Base-by-base conservation (phyloP, 1,140 invertebrate genomes). In the Procambarus virginalis region DNA sequence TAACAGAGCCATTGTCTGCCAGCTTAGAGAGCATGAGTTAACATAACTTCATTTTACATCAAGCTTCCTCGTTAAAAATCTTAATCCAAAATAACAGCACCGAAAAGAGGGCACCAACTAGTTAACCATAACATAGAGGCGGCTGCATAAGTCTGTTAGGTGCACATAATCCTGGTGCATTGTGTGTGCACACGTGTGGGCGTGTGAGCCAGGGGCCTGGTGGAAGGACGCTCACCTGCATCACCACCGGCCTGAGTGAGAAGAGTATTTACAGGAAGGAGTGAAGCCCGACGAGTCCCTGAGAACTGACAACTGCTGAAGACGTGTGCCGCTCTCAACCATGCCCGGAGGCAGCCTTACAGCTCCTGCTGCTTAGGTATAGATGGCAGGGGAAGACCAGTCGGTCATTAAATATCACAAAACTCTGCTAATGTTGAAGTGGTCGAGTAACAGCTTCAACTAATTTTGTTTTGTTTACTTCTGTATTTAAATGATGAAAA, bases 241-340 rank as follows among this genome's bases (percentile, higher is more conserved):
- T 84, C 88, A 89, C 88, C 88, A 76, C 82, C 88, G 75, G 88
- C 88, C 88, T 89, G 88, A 89, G 88, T 89, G 88, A 84, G 88
- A 89, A 34, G 60, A 89, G 80, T 89, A 89, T 84, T 58, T 89
- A 89, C 88, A 89, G 88, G 88, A 89, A 81, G 88, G 88, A 89
- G 70, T 89, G 88, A 89, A 89, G 88, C 88, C 88, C 88, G 88
- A 84, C 82, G 88, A 84, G 88, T 89, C 88, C 88, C 88, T 89
- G 88, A 89, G 88, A 89, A 89, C 88, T 89, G 88, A 89, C 87
- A 89, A 89, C 88, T 89, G 81, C 81, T 83, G 58, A 81, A 84
- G 81, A 84, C 82, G 88, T 89, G 88, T 75, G 86, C 70, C 75
- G 55, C 88, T 68, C 88, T 68, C 73, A 60, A 55, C 80, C 76